phyloP scores from a whole-genome alignment of 2,888 invertebrate genomes.

The Anaspis maculata region DNA sequence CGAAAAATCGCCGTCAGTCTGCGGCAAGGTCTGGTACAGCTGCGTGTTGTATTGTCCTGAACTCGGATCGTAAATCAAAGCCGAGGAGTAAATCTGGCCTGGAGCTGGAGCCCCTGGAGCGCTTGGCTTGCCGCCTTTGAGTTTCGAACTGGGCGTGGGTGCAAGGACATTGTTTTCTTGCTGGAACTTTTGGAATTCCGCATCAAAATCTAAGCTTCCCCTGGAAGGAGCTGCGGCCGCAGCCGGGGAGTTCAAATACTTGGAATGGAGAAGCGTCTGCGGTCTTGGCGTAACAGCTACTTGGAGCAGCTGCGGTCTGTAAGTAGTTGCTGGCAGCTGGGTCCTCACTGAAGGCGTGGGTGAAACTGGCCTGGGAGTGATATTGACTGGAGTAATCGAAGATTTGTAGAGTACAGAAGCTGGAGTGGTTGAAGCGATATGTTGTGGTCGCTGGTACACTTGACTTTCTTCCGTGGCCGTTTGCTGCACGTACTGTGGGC shows the following conservation, averaged over 20 bases:
- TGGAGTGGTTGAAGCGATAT: constrained; percentile 47
- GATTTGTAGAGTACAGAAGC: constrained; percentile 34
- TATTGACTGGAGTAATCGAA: constrained; percentile 46
- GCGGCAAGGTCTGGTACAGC: constrained; percentile 66
- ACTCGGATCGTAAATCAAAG: constrained; percentile 66
- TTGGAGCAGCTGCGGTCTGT: constrained; percentile 53
- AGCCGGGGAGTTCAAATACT: constrained; percentile 28
- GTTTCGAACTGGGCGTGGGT: constrained; percentile 45
- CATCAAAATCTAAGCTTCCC: constrained; percentile 54
- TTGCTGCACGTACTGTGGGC: constrained; percentile 34
- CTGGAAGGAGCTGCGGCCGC: constrained; percentile 36
- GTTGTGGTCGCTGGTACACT: constrained; percentile 29
- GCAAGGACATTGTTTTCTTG: constrained; percentile 52
- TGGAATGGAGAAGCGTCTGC: constrained; percentile 33
- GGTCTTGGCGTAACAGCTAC: constrained; percentile 52
- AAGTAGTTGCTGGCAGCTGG: constrained; percentile 58
- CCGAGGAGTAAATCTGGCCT: constrained; percentile 66
- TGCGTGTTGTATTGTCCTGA: constrained; percentile 74
- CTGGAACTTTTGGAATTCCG: constrained; percentile 66
- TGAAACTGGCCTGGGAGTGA: constrained; percentile 53
- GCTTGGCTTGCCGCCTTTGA: constrained; percentile 36
- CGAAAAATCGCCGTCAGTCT: constrained; percentile 62
- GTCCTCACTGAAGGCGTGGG: constrained; percentile 37
- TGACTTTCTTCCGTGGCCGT: constrained; percentile 22
- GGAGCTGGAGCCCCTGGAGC: constrained; percentile 31